Evolutionary conservation across 2,113 vertebrate genomes (phyloP).

Genomic region (human): DNA sequence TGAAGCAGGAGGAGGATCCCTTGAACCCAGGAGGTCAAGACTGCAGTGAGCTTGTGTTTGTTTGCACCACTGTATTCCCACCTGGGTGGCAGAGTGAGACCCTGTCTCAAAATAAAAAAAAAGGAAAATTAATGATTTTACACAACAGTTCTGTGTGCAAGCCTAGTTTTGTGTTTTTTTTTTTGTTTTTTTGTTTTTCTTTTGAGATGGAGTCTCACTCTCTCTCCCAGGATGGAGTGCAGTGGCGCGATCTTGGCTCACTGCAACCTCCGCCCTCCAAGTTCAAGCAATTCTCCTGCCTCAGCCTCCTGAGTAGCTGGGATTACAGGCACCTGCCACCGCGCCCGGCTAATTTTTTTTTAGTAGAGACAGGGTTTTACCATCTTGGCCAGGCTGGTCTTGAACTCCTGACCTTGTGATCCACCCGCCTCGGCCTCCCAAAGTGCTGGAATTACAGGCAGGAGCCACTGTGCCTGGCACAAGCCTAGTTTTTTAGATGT

Average conservation of each 20-base stretch:
- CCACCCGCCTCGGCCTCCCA: neutral
- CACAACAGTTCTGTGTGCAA: neutral
- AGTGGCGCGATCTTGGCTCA: neutral
- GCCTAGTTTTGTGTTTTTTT: neutral
- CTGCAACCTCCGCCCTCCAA: neutral
- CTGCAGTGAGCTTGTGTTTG: too few species aligned
- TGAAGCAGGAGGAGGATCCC: too few species aligned
- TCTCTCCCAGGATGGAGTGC: neutral
- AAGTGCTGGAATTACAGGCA: neutral
- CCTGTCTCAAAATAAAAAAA: neutral
- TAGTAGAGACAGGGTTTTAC: neutral
- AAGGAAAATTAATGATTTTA: constrained; percentile 6
- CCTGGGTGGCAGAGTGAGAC: too few species aligned
- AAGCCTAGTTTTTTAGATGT: too few species aligned
- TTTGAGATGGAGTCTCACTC: neutral
- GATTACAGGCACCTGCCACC: neutral
- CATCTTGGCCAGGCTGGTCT: neutral
- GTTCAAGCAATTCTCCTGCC: neutral
- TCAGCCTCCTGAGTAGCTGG: neutral
- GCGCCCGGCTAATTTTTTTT: neutral
- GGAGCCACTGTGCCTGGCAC: neutral
- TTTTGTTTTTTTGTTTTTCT: neutral
- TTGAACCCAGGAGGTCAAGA: too few species aligned
- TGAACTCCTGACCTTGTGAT: neutral
- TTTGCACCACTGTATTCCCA: too few species aligned